Base-by-base conservation (phyloP, 2,797 vertebrate genomes). In the Acipenser ruthenus region DNA sequence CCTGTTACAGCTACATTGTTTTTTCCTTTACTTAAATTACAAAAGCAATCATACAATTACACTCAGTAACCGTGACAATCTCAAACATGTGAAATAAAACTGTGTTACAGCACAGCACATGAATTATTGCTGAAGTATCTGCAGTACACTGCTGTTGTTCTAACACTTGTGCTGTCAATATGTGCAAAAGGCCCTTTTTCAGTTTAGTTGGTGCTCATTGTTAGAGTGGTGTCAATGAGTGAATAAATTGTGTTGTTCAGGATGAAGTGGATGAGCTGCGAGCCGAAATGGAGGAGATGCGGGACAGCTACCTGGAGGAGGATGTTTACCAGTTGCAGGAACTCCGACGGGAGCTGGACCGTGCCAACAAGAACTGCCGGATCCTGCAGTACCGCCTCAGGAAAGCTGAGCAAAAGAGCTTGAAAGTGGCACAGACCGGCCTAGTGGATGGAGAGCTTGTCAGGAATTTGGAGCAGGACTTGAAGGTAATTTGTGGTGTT, bases 311-410 rank as follows among this genome's bases (percentile, higher is more conserved):
- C 74, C 87, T 99, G 80, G 97, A 99, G 78, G 97, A 99, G 85
- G 96, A 99, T 80, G 95, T 98, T 68, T 97, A 99, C 85, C 96
- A 99, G 86, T 86, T 98, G 75, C 97, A 99, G 89, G 97, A 99
- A 75, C 91, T 99, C 68, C 92, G 96, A 18, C 81, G 95, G 71
- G 96, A 99, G 75, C 90, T 99, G 78, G 97, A 99, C 83, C 91
- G 93, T 49, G 93, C 97, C 75, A 98, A 98, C 83, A 99, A 98
- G 83, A 98, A 93, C 88, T 98, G 97, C 81, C 93, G 96, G 72
- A 98, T 99, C 79, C 90, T 99, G 72, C 97, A 99, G 60, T 99
- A 99, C 85, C 93, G 97, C 66, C 92, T 99, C 79, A 91, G 96
- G 71, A 99, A 99, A 85, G 93, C 96, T 0, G 97, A 99, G 81